Evolutionary conservation across 2,888 invertebrate species (phyloP).

Genomic region (Alloplasta piceator): DNA sequence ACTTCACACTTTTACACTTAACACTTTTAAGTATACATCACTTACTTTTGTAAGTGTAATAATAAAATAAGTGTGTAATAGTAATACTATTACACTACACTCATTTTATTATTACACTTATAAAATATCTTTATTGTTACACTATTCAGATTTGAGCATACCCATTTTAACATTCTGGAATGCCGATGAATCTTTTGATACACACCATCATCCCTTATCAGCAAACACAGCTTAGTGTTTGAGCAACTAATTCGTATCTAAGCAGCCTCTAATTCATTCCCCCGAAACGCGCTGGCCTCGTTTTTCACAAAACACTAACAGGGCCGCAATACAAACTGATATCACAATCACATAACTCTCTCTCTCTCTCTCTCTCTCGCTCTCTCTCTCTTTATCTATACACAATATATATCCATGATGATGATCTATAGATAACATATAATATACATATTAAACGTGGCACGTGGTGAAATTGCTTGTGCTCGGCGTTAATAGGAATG

Average conservation of each 20-base stretch:
- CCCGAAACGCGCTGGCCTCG: constrained; percentile 26
- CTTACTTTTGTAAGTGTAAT: too few relatives aligned
- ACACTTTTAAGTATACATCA: too few relatives aligned
- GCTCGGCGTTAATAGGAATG: constrained; percentile 61
- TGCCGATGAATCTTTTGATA: neutral
- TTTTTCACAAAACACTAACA: constrained; percentile 12
- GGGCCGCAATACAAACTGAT: constrained; percentile 44
- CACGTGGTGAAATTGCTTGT: constrained; percentile 37
- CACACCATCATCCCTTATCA: neutral
- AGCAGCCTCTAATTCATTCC: constrained; percentile 22
- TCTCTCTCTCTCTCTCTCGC: neutral
- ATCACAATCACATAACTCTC: constrained; percentile 24
- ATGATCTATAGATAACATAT: neutral
- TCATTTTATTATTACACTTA: too few relatives aligned
- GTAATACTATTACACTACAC: too few relatives aligned
- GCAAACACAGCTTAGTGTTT: neutral
- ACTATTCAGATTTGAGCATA: neutral
- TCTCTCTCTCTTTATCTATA: neutral
- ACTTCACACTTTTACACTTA: too few relatives aligned
- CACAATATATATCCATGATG: constrained; percentile 18
- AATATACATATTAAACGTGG: constrained; percentile 20
- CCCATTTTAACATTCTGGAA: neutral
- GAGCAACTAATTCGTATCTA: constrained; percentile 39
- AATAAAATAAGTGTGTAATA: too few relatives aligned
- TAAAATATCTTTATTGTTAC: too few relatives aligned